phyloP scores from a whole-genome alignment of 2,888 invertebrate genomes.

The Acanthococcus lagerstroemiae region DNA sequence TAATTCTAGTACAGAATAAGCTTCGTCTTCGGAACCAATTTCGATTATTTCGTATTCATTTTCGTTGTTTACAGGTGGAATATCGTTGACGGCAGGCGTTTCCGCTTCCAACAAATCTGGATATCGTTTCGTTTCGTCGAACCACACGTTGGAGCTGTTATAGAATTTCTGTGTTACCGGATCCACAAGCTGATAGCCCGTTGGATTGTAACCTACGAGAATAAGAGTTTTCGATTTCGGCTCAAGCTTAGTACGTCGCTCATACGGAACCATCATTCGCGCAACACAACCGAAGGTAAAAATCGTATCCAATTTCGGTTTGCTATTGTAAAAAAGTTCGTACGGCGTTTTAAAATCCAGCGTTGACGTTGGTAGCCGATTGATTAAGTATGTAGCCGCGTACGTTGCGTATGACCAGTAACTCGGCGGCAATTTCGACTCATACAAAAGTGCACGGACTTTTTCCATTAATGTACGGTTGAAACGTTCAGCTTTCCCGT shows the following conservation, averaged over 20 bases:
- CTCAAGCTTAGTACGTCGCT: not conserved
- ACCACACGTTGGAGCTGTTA: not conserved
- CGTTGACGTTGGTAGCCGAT: too few relatives aligned
- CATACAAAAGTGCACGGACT: not conserved
- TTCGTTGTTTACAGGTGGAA: too few relatives aligned
- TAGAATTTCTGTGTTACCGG: not conserved
- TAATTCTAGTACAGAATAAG: not conserved
- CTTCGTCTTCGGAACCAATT: not conserved
- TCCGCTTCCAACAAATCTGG: not conserved
- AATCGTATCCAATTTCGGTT: too few relatives aligned
- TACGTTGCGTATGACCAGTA: not conserved
- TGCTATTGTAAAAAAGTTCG: too few relatives aligned
- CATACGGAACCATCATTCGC: not conserved
- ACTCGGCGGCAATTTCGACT: not conserved
- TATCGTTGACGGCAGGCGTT: not conserved
- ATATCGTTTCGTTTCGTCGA: not conserved
- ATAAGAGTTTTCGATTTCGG: not conserved
- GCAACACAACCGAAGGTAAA: too few relatives aligned
- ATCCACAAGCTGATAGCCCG: not conserved
- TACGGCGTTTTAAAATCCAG: too few relatives aligned
- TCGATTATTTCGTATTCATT: not conserved
- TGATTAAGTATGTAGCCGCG: not conserved
- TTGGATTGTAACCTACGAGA: not conserved
- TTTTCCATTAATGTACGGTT: conserved; percentile 1
- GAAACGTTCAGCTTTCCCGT: conserved; percentile 5